Evolutionary conservation across 1,140 invertebrate species (phyloP).

Genomic region (Trachymyrmex septentrionalis): DNA sequence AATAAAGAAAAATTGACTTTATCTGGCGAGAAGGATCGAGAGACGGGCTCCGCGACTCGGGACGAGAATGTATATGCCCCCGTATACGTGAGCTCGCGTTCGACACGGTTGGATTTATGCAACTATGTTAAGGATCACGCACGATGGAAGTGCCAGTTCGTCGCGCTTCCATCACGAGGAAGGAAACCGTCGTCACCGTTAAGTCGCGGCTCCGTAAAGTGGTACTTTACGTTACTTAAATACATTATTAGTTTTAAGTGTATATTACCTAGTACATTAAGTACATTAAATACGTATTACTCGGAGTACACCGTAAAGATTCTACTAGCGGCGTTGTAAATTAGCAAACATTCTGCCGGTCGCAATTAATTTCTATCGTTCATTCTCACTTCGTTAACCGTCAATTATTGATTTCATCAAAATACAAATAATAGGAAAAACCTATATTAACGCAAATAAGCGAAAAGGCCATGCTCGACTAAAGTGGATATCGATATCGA

Average conservation of each 20-base stretch:
- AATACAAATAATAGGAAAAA: neutral
- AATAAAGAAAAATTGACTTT: slow-evolving; percentile 57
- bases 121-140: slow-evolving; percentile 46
- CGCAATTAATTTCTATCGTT: slow-evolving; percentile 22
- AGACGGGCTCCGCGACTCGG: neutral
- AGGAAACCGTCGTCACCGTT: slow-evolving; percentile 23
- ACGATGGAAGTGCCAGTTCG: slow-evolving; percentile 7
- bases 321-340: neutral
- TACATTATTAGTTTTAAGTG: slow-evolving; percentile 22
- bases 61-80: slow-evolving; percentile 9
- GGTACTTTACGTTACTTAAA: slow-evolving; percentile 40
- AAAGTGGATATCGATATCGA: too few species aligned
- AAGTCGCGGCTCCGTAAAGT: slow-evolving; percentile 21
- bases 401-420: neutral
- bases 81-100: slow-evolving; percentile 25
- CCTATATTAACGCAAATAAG: neutral
- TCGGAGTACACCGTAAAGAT: neutral
- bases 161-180: slow-evolving; percentile 2
- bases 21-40: slow-evolving; percentile 34
- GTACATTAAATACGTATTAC: slow-evolving; percentile 11
- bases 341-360: too few species aligned
- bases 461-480: too few species aligned
- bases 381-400: slow-evolving; percentile 5
- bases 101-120: slow-evolving; percentile 37
- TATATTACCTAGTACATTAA: slow-evolving; percentile 31